Conservation (phyloP, 2,888 invertebrate genomes). For the Bedellia somnulentella region DNA sequence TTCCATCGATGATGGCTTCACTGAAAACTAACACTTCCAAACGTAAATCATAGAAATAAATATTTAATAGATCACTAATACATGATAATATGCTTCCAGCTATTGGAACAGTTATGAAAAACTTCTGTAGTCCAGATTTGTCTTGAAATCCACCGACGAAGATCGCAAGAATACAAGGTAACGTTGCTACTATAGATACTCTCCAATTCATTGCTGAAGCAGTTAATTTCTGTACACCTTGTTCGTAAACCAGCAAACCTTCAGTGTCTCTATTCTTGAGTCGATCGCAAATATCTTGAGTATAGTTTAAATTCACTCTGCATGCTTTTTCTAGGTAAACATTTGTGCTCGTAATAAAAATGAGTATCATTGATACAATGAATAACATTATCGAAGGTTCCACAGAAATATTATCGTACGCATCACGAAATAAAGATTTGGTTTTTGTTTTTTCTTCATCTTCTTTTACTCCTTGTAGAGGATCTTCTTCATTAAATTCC, state of each 20-base stretch:
- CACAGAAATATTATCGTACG: constrained; percentile 25
- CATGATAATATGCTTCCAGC: constrained; percentile 71
- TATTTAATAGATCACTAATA: constrained; percentile 72
- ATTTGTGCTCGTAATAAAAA: constrained; percentile 75
- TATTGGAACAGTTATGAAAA: constrained; percentile 74
- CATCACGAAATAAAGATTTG: constrained; percentile 14
- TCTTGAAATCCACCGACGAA: constrained; percentile 80
- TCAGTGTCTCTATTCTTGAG: constrained; percentile 67
- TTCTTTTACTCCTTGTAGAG: constrained; percentile 14
- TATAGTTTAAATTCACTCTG: constrained; percentile 73
- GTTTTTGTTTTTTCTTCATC: constrained; percentile 12
- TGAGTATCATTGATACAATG: constrained; percentile 31
- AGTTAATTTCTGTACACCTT: constrained; percentile 66
- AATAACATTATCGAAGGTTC: constrained; percentile 33
- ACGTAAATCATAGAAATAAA: constrained; percentile 69
- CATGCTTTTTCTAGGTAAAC: constrained; percentile 83
- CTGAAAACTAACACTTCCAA: constrained; percentile 74
- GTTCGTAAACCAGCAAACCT: constrained; percentile 47
- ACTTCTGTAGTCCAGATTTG: constrained; percentile 65
- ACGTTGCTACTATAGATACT: constrained; percentile 75
- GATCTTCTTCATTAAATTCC: constrained; percentile 18
- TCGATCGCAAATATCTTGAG: constrained; percentile 71
- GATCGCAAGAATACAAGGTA: constrained; percentile 75
- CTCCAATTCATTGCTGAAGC: constrained; percentile 78
- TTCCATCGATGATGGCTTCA: constrained; percentile 74